phyloP scores from a whole-genome alignment of 2,888 invertebrate species.

The Amphimallon solstitiale region DNA sequence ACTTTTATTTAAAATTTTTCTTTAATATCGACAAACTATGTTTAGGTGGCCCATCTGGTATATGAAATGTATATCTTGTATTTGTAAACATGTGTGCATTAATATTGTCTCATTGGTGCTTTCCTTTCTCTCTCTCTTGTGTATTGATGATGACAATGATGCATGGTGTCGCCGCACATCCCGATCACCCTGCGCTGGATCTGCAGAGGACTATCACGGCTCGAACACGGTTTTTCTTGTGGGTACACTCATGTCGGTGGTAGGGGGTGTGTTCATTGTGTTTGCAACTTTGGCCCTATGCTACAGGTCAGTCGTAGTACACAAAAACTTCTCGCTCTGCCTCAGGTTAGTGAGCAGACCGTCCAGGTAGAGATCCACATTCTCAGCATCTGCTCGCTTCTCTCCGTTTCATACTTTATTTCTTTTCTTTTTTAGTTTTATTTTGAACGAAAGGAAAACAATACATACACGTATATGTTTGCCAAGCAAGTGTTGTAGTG shows the following conservation, averaged over 20 bases:
- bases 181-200: slow-evolving; percentile 60
- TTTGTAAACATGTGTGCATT: slow-evolving; percentile 45
- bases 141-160: slow-evolving; percentile 60
- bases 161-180: slow-evolving; percentile 65
- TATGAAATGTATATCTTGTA: slow-evolving; percentile 11
- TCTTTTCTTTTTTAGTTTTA: slow-evolving; percentile 28
- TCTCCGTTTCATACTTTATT: slow-evolving; percentile 32
- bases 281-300: slow-evolving; percentile 99
- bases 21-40: no score
- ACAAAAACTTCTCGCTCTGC: slow-evolving; percentile 98
- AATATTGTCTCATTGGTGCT: slow-evolving; percentile 65
- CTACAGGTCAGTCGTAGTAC: slow-evolving; percentile 99
- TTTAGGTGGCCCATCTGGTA: slow-evolving; percentile 11
- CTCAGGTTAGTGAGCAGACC: slow-evolving; percentile 97
- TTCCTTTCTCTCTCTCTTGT: slow-evolving; percentile 69
- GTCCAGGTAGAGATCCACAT: slow-evolving; percentile 73
- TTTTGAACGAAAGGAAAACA: no score
- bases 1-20: not conserved
- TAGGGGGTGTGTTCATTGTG: slow-evolving; percentile 98
- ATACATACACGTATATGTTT: no score
- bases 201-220: slow-evolving; percentile 95
- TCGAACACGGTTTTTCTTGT: slow-evolving; percentile 98
- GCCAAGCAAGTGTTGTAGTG: no score
- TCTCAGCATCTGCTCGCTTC: slow-evolving; percentile 60
- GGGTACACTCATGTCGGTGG: slow-evolving; percentile 97